These are phyloP conservation scores for Ptyas mucosa DNA, from an alignment of 2,113 vertebrate species.

Conservation along the genomic window DNA sequence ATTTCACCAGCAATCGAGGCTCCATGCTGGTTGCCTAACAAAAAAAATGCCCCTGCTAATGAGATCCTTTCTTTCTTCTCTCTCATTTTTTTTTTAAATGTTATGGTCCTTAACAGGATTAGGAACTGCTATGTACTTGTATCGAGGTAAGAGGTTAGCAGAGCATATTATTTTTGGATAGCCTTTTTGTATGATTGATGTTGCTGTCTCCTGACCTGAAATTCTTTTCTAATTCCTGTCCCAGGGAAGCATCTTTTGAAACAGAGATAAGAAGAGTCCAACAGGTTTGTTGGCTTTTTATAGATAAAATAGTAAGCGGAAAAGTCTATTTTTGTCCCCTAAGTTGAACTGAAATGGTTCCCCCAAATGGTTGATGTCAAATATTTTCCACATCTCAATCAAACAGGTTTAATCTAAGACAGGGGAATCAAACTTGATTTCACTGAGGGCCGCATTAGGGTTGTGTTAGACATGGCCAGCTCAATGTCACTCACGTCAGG, in stretches of 20 bases:
- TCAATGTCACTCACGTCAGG: no score
- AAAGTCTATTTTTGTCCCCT: not conserved
- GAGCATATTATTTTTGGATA: not conserved
- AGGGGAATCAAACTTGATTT: no score
- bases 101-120: not conserved
- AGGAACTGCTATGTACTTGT: not conserved
- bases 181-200: not conserved
- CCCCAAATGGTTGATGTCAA: not conserved
- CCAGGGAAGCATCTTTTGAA: not conserved
- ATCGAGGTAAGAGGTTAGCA: not conserved
- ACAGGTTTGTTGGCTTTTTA: not conserved
- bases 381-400: not conserved
- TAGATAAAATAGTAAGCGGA: not conserved
- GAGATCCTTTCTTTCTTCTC: not conserved
- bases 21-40: not conserved
- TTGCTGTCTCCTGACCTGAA: not conserved
- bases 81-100: not conserved
- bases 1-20: not conserved
- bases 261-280: not conserved
- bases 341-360: not conserved
- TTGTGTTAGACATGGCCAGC: no score
- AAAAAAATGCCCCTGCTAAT: not conserved
- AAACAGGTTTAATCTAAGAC: not conserved
- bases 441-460: no score
- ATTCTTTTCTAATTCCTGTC: not conserved